Conservation (phyloP, 2,113 vertebrate genomes). For the Tetraodon nigroviridis region DNA sequence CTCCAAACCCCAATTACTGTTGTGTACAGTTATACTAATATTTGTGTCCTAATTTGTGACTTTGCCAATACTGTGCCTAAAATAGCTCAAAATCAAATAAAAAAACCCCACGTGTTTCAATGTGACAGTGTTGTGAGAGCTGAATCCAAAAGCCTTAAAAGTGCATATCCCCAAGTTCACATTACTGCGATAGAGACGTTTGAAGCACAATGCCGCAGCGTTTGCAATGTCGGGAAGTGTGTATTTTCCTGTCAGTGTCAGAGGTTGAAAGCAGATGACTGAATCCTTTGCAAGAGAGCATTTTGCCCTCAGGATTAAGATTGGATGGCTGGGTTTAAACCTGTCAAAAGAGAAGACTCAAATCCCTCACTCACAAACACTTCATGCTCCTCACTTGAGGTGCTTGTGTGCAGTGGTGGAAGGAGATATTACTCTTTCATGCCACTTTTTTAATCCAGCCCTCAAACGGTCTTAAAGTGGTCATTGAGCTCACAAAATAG, state of each 20-base stretch:
- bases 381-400: conserved; percentile 67
- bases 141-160: not conserved
- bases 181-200: conserved; percentile 31
- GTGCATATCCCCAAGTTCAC: conserved; percentile 2
- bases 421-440: conserved; percentile 72
- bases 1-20: not conserved
- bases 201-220: conserved; percentile 41
- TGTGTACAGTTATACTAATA: not conserved
- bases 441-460: conserved; percentile 44
- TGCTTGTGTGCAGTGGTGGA: conserved; percentile 66
- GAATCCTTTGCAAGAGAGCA: conserved; percentile 70
- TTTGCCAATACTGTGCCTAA: not conserved
- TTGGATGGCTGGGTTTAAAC: conserved; percentile 73
- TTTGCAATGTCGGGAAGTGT: conserved; percentile 50
- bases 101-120: not conserved
- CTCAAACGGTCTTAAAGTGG: conserved; percentile 21
- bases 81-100: not conserved
- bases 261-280: conserved; percentile 72
- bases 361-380: conserved; percentile 74
- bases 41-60: not conserved
- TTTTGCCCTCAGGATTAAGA: conserved; percentile 73
- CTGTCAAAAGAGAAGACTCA: conserved; percentile 71
- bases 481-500: conserved; percentile 30
- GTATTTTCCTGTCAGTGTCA: conserved; percentile 63
- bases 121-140: not conserved